Base-by-base conservation (phyloP, 2,888 invertebrate species). In the Stegana nigrithorax region DNA sequence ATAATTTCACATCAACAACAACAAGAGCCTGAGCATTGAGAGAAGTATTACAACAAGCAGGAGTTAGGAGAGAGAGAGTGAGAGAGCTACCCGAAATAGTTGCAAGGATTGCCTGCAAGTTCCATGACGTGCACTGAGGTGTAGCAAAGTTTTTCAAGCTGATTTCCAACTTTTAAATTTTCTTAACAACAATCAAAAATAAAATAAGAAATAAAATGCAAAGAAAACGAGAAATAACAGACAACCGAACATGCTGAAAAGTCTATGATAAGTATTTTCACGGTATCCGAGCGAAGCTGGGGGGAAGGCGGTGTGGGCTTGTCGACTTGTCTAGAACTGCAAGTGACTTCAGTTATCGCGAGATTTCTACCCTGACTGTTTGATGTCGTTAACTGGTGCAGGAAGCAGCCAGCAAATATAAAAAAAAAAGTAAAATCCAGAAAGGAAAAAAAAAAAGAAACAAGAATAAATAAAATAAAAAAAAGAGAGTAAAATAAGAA, bases 1-100 rank as follows among this genome's bases (percentile, higher is more conserved):
- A 69, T 66, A 63, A 67, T 65, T 42, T 25, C 7, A 51, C 51
- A 47, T 8, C 23, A 23, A 23, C 23, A 47, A 47, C 19, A 8
- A 23, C 19, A 25, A 47, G n/a, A n/a, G n/a, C n/a, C n/a, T n/a
- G 10, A 14, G 21, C 8, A 32, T 36, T 21, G 5, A 50, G 3
- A 23, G 21, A 6, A 50, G 4, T 36, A 32, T 32, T 1, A 55
- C 2, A 32, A 5, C 32, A 36, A 36, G 23, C 36, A 36, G n/a
- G 36, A 21, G 19, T n/a, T n/a, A n/a, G n/a, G n/a, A n/a, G n/a
- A n/a, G n/a, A n/a, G n/a, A n/a, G n/a, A n/a, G n/a, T n/a, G n/a
- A n/a, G n/a, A n/a, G n/a, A n/a, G n/a, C n/a, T n/a, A n/a, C n/a
- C n/a, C n/a, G n/a, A n/a, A n/a, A n/a, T n/a, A n/a, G n/a, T n/a